Evolutionary conservation across 2,797 vertebrate species (phyloP), one percentile per base, ranked within the genome.

Genomic region (Falco concolor): DNA sequence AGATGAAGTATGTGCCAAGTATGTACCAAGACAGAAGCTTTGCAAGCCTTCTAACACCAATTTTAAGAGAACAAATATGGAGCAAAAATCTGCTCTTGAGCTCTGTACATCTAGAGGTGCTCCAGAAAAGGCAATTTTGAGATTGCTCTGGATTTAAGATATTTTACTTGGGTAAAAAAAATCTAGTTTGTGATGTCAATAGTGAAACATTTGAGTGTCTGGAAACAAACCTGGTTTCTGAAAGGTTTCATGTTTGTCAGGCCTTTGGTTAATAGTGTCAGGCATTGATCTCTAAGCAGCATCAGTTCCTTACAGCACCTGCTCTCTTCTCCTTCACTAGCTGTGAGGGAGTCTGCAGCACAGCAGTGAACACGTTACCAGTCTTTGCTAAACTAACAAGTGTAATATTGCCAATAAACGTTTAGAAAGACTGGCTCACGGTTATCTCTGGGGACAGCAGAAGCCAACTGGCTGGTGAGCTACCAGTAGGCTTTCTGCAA

Each of bases 381-480:
- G 98, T 98, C 97, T 97, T 98, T 97, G 98, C 97, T 50, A 98
- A 98, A 96, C 98, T 98, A 87, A 98, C 97, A 80, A 98, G 98
- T 94, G 98, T 97, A 21, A 98, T 97, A 22, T 97, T 98, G 96
- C 98, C 97, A 94, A 97, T 97, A 94, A 97, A 98, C 95, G 98
- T 98, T 95, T 98, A 98, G 97, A 98, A 98, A 97, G 98, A 98
- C 78, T 97, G 97, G 98, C 98, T 98, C 69, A 97, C 98, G 79
- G 98, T 98, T 92, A 98, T 98, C 93, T 98, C 96, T 5, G 98
- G 98, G 80, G 97, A 98, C 95, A 98, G 98, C 95, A 96, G 98
- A 89, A 98, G 97, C 56, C 98, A 98, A 73, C 95, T 98, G 22
- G 97, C 98, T 78, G 98, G 98, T 98, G 93, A 98, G 96, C 56